Conservation (phyloP, 2,888 invertebrate species). For the Cyclophora punctaria region DNA sequence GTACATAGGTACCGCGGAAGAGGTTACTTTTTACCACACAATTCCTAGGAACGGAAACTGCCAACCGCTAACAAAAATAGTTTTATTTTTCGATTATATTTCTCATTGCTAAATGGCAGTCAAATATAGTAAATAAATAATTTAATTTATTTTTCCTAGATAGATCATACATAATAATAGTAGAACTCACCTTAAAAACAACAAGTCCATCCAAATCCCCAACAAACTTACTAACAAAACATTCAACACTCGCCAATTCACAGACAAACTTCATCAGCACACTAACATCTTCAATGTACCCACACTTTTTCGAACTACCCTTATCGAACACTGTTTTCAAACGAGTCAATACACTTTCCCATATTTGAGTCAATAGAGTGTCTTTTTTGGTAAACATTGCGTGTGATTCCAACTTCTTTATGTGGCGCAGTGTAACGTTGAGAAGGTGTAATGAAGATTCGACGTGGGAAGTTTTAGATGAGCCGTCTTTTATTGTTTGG, state of each 20-base stretch:
- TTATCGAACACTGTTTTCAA: constrained; percentile 29
- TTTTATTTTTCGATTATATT: no score
- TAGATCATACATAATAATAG: not conserved
- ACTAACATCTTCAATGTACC: constrained; percentile 42
- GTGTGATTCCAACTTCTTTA: constrained; percentile 57
- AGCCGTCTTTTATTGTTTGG: constrained; percentile 34
- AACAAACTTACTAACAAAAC: constrained; percentile 39
- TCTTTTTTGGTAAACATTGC: constrained; percentile 48
- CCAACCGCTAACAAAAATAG: no score
- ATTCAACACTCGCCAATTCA: constrained; percentile 49
- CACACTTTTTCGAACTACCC: constrained; percentile 21
- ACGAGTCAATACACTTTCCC: constrained; percentile 42
- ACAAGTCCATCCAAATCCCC: constrained; percentile 42
- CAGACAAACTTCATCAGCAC: constrained; percentile 47
- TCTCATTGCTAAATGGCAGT: no score
- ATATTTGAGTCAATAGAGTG: constrained; percentile 44
- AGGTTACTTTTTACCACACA: no score
- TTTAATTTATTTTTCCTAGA: not conserved
- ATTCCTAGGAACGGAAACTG: no score
- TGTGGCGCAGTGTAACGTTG: constrained; percentile 43
- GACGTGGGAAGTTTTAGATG: constrained; percentile 44
- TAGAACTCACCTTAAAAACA: constrained; percentile 43
- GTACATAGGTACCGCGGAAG: not conserved
- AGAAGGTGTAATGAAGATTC: constrained; percentile 51
- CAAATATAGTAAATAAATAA: not conserved